These are phyloP conservation scores for Caenorhabditis inopinata DNA, from an alignment of 1,140 invertebrate species.

Conservation along the genomic window DNA sequence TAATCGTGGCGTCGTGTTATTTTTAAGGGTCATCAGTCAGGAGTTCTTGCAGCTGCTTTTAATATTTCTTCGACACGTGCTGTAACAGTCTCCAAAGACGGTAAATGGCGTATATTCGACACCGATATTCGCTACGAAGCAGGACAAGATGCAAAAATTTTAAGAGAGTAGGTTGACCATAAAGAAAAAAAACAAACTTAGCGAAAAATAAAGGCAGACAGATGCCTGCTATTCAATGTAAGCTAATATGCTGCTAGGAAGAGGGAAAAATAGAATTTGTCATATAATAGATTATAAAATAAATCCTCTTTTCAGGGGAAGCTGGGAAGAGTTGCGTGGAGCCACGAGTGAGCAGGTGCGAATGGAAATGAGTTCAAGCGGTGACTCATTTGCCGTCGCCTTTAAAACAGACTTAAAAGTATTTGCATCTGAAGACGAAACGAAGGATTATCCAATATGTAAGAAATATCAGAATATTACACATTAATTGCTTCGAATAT, in stretches of 20 bases:
- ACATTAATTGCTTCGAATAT: too few species aligned
- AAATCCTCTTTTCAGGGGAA: slow-evolving; percentile 25
- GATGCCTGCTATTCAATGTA: neutral
- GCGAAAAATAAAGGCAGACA: neutral
- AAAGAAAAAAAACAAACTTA: neutral
- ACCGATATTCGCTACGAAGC: slow-evolving; percentile 70
- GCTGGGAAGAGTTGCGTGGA: slow-evolving; percentile 35
- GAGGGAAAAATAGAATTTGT: neutral
- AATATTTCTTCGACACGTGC: slow-evolving; percentile 78
- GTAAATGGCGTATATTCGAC: slow-evolving; percentile 81
- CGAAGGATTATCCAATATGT: slow-evolving; percentile 24
- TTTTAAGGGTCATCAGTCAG: slow-evolving; percentile 80
- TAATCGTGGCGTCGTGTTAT: too few species aligned
- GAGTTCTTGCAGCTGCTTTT: slow-evolving; percentile 79
- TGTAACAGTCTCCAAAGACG: slow-evolving; percentile 82
- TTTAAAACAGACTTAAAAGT: slow-evolving; percentile 29
- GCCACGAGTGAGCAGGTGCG: slow-evolving; percentile 22
- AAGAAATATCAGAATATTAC: too few species aligned
- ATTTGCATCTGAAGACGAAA: slow-evolving; percentile 23
- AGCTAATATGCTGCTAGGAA: neutral
- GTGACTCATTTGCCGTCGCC: slow-evolving; percentile 40
- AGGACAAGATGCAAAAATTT: slow-evolving; percentile 40
- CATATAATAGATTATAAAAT: neutral
- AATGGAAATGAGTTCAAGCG: slow-evolving; percentile 42
- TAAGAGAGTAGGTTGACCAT: slow-evolving; percentile 33